Conservation (phyloP, 2,888 invertebrate species). For the Dryobota labecula region DNA sequence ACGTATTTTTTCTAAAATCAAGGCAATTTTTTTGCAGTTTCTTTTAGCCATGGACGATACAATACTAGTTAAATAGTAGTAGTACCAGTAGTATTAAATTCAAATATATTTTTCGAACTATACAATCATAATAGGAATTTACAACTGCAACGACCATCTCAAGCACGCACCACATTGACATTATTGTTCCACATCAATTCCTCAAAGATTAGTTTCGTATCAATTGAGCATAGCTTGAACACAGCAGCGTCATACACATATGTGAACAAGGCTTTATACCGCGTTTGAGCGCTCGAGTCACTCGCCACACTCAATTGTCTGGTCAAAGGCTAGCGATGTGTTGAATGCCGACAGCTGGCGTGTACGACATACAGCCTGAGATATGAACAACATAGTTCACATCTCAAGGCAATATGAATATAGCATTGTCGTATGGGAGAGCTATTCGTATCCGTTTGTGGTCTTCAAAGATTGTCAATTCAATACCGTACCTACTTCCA, state of each 20-base stretch:
- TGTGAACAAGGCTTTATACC: conserved; percentile 25
- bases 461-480: neutral
- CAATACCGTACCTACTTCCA: too few relatives aligned
- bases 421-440: neutral
- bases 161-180: neutral
- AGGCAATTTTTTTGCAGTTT: neutral
- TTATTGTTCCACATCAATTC: conserved; percentile 4
- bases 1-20: neutral
- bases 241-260: conserved; percentile 2
- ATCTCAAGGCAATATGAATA: conserved; percentile 10
- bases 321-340: conserved; percentile 30
- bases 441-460: neutral
- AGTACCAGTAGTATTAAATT: neutral
- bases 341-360: conserved; percentile 35
- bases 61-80: neutral
- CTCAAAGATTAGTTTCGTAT: conserved; percentile 8
- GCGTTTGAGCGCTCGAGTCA: conserved; percentile 17
- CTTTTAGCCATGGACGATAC: neutral
- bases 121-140: neutral
- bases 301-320: conserved; percentile 32
- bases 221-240: conserved; percentile 17
- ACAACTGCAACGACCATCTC: neutral
- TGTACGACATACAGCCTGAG: conserved; percentile 34
- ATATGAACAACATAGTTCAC: conserved; percentile 23
- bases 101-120: neutral